Evolutionary conservation across 2,113 vertebrate species (phyloP), one percentile per base, ranked within the genome.

Genomic region (Petromus typicus): DNA sequence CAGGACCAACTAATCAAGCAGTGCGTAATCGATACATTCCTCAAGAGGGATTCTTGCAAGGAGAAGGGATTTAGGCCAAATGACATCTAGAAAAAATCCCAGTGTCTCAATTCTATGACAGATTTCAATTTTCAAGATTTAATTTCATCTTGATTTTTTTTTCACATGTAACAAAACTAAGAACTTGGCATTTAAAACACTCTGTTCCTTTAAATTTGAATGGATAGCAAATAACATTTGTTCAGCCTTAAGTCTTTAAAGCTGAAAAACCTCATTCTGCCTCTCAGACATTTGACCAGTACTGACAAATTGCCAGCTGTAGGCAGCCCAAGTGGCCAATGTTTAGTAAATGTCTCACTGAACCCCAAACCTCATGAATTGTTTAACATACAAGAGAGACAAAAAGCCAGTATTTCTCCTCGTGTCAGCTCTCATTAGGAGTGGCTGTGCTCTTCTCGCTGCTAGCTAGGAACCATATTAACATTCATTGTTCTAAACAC

Each of bases 271-370:
- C 94, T 97, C 96, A 94, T 97, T 98, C 93, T 96, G 90, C 91
- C 90, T 98, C 95, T 97, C 96, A 97, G 95, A 92, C 87, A 97
- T 93, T 96, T 97, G 96, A 96, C 80, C 96, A 97, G 95, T 81
- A 89, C 95, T 98, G 98, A 98, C 98, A 98, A 98, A 98, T 98
- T 96, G 97, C 97, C 98, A 98, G 97, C 97, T 98, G 97, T 96
- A 98, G 96, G 98, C 98, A 98, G 96, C 95, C 94, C 7, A 71
- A 98, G 95, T 18, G 93, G 97, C 97, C 98, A 97, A 96, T 97
- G 98, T 98, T 98, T 98, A 99, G 98, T 98, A 98, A 98, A 98
- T 32, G 94, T 98, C 97, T 98, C 97, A 98, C 95, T 98, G 98
- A 98, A 97, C 96, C 89, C 90, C 94, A 97, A 98, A 98, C 94